These are phyloP conservation scores for Enteromius argenteus DNA, from an alignment of 2,797 vertebrate species.

Conservation along the genomic window DNA sequence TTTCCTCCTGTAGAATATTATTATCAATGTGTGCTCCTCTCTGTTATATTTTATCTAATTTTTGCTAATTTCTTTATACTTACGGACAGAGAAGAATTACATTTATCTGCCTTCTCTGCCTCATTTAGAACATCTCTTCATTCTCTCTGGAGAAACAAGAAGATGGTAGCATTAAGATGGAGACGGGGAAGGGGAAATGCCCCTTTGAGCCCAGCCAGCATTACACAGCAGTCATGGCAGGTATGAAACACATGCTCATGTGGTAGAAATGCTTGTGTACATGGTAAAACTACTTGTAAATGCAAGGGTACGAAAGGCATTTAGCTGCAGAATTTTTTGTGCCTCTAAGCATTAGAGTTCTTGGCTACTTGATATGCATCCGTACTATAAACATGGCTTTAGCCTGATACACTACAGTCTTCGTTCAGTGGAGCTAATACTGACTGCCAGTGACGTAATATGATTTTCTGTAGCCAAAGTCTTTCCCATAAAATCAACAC, in stretches of 20 bases:
- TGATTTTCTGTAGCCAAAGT: not conserved
- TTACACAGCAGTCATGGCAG: slow-evolving; percentile 89
- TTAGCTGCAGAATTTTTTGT: not conserved
- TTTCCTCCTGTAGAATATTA: not conserved
- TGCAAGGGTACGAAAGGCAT: not conserved
- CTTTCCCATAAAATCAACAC: not conserved
- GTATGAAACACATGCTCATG: slow-evolving; percentile 67
- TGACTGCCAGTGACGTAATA: not conserved
- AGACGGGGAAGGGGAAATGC: slow-evolving; percentile 89
- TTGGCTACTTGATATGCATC: not conserved
- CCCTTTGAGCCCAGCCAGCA: slow-evolving; percentile 90
- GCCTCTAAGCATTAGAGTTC: not conserved
- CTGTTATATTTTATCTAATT: not conserved
- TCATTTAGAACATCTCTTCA: slow-evolving; percentile 77
- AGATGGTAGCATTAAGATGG: slow-evolving; percentile 75
- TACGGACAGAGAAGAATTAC: not conserved
- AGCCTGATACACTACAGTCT: not conserved
- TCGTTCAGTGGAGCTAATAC: not conserved
- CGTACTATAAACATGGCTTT: not conserved
- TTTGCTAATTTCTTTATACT: not conserved
- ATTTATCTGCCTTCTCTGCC: slow-evolving; percentile 18
- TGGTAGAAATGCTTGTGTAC: not conserved
- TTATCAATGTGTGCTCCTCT: not conserved
- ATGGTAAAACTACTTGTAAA: not conserved
- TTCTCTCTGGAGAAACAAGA: slow-evolving; percentile 79